Conservation (phyloP, 2,113 vertebrate species). For the Oxyura jamaicensis region DNA sequence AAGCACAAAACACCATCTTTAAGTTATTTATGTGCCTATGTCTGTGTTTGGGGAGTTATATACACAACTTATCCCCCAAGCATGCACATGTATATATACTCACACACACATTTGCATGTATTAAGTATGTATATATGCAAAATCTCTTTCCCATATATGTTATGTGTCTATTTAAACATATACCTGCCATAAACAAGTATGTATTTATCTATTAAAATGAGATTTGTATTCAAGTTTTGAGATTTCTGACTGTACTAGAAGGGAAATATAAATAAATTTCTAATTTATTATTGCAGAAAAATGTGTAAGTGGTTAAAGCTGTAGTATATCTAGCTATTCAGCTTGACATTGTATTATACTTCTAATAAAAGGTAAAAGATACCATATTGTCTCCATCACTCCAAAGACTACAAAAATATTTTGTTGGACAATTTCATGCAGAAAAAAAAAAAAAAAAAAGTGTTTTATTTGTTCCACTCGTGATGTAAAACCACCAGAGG, state of each 20-base stretch:
- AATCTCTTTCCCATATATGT: rapidly evolving
- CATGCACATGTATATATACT: rapidly evolving
- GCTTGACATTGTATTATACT: not conserved
- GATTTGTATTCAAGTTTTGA: not conserved
- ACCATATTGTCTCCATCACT: not conserved
- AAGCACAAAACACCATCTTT: not conserved
- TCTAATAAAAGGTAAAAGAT: not conserved
- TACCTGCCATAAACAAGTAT: rapidly evolving
- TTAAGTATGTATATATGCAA: rapidly evolving
- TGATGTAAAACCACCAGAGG: not conserved
- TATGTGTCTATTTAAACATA: not conserved
- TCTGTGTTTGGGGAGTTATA: not conserved
- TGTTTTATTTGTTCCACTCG: not conserved
- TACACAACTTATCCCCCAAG: not conserved
- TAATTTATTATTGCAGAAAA: not conserved
- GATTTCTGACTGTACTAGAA: not conserved
- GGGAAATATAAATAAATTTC: not conserved
- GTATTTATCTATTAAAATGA: not conserved
- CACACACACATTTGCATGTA: too few species aligned
- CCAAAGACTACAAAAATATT: not conserved
- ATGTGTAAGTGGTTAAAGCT: not conserved
- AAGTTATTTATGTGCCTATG: not conserved
- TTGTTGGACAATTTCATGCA: not conserved
- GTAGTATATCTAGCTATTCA: not conserved
- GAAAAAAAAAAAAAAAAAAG: not conserved